phyloP scores from a whole-genome alignment of 2,888 invertebrate species.

The Plagodis pulveraria region DNA sequence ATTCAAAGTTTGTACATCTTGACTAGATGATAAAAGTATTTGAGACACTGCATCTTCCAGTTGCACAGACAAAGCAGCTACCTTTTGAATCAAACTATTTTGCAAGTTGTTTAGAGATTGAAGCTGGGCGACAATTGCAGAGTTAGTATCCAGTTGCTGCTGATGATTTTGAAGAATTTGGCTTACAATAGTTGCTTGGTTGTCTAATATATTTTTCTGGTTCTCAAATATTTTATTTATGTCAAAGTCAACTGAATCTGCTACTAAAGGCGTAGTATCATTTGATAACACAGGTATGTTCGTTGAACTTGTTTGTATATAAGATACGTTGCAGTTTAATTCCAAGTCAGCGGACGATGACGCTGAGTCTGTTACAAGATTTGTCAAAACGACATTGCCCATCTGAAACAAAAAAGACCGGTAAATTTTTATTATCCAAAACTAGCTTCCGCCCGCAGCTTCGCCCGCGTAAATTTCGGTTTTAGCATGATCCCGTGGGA shows the following conservation, averaged over 20 bases:
- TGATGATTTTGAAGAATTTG: conserved; percentile 12
- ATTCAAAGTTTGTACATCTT: conserved; percentile 4
- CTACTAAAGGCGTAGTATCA: background rate
- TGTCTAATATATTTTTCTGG: conserved; percentile 15
- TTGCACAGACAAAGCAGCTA: conserved; percentile 24
- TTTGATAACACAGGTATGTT: too few relatives aligned
- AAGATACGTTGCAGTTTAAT: too few relatives aligned
- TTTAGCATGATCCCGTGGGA: too few relatives aligned
- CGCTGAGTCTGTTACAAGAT: conserved; percentile 7
- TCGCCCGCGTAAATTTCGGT: too few relatives aligned
- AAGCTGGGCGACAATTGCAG: conserved; percentile 4
- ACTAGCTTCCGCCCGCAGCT: too few relatives aligned
- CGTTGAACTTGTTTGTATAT: too few relatives aligned
- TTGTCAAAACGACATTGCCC: conserved; percentile 9
- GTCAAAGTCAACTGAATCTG: conserved; percentile 9
- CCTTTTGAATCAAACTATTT: conserved; percentile 8
- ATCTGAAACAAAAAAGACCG: conserved; percentile 13
- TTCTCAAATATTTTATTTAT: conserved; percentile 15
- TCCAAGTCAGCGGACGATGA: conserved; percentile 4
- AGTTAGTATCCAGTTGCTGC: conserved; percentile 16
- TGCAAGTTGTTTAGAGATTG: background rate
- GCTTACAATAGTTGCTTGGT: conserved; percentile 12
- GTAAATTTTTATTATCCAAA: background rate
- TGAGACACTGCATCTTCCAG: conserved; percentile 25
- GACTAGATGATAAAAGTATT: conserved; percentile 3